Evolutionary conservation across 2,888 invertebrate genomes (phyloP), one percentile per base, ranked within the genome.

Genomic region (Hipparchia sbordonii): DNA sequence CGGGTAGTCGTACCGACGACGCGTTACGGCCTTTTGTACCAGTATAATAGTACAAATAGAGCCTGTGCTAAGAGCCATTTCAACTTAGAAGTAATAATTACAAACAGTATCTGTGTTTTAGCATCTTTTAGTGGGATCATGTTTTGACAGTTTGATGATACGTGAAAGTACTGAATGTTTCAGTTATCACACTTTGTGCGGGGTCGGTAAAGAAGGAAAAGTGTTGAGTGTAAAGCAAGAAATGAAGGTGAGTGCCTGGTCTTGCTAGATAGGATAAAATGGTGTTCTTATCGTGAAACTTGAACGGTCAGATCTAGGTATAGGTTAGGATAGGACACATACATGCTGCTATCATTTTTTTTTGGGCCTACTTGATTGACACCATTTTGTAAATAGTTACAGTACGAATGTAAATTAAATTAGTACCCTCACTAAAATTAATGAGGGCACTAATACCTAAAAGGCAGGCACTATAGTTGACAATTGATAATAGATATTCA

Each of bases 151-250:
- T 82, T 82, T 79, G 79, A 81, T 83, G 82, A 79, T 74, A 77
- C 69, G 72, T 72, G 72, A 73, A 67, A 73, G 68, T 79, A 83
- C 81, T 81, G 80, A 77, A 81, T 81, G 81, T 82, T 82, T 87
- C 84, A 84, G 82, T 85, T 84, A 84, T 82, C 80, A 74, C 78
- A 79, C 75, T 76, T 76, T 75, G 78, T 83, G 73, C 81, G 80
- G 80, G 63, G 67, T 65, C 54, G 54, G 54, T 61, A 61, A 51
- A 71, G 59, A 62, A 48, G 68, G 77, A 87, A 89, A 87, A 84
- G 89, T 90, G 91, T 87, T 89, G 85, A 86, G 85, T 79, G 87
- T 89, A 74, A 90, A 90, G 81, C 77, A 87, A 81, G 90, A 91
- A 80, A 92, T 92, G 92, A 92, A 92, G 92, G 92, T 91, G 79